Conservation (phyloP, 2,888 invertebrate genomes). For the Nycteola revayana region DNA sequence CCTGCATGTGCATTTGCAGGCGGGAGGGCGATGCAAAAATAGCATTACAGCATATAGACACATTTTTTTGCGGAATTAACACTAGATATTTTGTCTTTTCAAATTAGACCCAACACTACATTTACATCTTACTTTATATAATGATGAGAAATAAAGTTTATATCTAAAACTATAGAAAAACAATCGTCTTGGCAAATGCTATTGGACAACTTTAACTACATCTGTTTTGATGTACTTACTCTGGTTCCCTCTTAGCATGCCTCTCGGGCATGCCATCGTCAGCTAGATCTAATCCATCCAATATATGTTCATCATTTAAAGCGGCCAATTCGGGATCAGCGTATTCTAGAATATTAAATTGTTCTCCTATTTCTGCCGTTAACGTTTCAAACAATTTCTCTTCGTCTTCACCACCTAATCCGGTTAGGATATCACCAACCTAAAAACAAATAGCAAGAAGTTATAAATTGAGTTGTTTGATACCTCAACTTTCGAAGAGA, state of each 20-base stretch:
- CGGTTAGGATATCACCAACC: conserved; percentile 91
- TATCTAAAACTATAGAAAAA: too few species aligned
- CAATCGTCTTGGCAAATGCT: too few species aligned
- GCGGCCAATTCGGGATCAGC: conserved; percentile 96
- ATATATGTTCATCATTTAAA: conserved; percentile 90
- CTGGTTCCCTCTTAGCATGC: conserved; percentile 71
- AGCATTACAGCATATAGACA: too few species aligned
- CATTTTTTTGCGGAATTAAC: too few species aligned
- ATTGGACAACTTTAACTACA: too few species aligned
- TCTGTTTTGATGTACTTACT: conserved; percentile 50
- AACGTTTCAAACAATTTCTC: conserved; percentile 88
- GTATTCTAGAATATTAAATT: conserved; percentile 97
- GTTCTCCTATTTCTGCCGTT: conserved; percentile 93
- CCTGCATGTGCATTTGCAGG: too few species aligned
- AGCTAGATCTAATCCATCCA: conserved; percentile 92
- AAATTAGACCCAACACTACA: too few species aligned
- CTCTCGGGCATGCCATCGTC: conserved; percentile 88
- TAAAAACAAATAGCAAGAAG: conserved; percentile 18
- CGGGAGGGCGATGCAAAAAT: too few species aligned
- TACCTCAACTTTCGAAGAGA: too few species aligned
- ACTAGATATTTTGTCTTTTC: too few species aligned
- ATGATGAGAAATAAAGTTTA: too few species aligned
- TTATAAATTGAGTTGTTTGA: not conserved
- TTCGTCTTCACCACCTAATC: conserved; percentile 93
- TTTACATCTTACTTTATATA: too few species aligned